Percentiles rank a stretch among this genome's conserved stretches.
These are phyloP conservation scores for Notamacropus eugenii DNA, from an alignment of 2,797 vertebrate genomes.

Conservation along the genomic window DNA sequence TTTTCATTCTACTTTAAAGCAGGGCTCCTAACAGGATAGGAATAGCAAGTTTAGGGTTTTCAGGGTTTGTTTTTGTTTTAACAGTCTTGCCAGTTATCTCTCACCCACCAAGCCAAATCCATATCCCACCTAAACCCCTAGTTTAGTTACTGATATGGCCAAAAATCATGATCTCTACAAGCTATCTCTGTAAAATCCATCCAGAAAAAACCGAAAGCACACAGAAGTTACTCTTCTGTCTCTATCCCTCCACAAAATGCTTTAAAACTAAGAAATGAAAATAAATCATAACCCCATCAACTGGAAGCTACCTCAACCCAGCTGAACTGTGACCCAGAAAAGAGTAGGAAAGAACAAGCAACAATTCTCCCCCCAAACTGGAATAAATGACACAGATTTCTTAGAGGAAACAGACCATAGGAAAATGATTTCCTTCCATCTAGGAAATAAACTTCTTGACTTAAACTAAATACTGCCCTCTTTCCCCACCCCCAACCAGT, in stretches of 20 bases:
- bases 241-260: slow-evolving; percentile 40
- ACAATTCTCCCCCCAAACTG: slow-evolving; percentile 34
- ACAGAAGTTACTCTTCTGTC: slow-evolving; percentile 31
- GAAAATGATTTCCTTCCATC: slow-evolving; percentile 30
- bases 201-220: slow-evolving; percentile 47
- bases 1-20: slow-evolving; percentile 71
- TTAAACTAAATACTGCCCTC: slow-evolving; percentile 5
- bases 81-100: slow-evolving; percentile 65
- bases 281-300: slow-evolving; percentile 36
- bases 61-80: slow-evolving; percentile 77
- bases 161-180: slow-evolving; percentile 13
- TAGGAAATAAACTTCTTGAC: not conserved
- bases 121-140: not conserved
- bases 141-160: slow-evolving; percentile 71
- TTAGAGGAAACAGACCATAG: slow-evolving; percentile 45
- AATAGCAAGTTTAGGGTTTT: slow-evolving; percentile 29
- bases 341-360: slow-evolving; percentile 44
- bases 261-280: slow-evolving; percentile 55
- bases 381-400: slow-evolving; percentile 19
- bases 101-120: not conserved
- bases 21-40: slow-evolving; percentile 64
- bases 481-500: slow-evolving; percentile 27
- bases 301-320: slow-evolving; percentile 35
- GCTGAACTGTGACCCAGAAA: slow-evolving; percentile 59
- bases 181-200: slow-evolving; percentile 51